Base-by-base conservation (phyloP, 2,797 vertebrate species). In the Coreius guichenoti region DNA sequence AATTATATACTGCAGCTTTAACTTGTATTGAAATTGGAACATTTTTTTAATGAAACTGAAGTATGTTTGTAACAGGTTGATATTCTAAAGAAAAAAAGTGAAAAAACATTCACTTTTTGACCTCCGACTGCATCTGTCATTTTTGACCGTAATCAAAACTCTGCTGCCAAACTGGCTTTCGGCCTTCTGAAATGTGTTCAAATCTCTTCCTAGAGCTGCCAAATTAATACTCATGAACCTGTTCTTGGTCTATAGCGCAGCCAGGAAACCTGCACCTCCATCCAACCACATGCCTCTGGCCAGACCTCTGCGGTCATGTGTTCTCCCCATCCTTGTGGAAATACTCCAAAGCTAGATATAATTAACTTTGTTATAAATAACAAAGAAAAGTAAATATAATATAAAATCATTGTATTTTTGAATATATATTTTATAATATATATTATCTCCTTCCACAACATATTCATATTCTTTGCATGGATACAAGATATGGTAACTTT, bases 181-280 rank as follows among this genome's bases (percentile, higher is more conserved):
- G 23, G 69, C 65, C 65, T 54, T 81, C 31, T 36, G 21, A 81
- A 81, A 81, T 69, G 19, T 81, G 45, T 69, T 81, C 79, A 81
- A 21, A 81, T 81, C 45, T 69, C 21, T 81, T 81, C 45, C 29
- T 33, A 68, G 61, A 69, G 65, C 79, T 81, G 45, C 47, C 79
- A 81, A 67, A 81, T 68, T 81, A 81, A 69, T 33, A 54, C 45
- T 54, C 45, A 69, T 68, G 79, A 81, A 81, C 78, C 78, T 80
- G 78, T 80, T 80, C 61, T 19, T 67, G 61, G 76, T 78, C 76
- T 78, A 58, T 78, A 78, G 26, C 36, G 5, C 9, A 78, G 79
- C 65, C 65, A 81, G 79, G 63, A 69, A 69, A 68, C 65, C 79
- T 81, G 45, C 21, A 69, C 45, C 79, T 81, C 65, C 65, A 17